Base-by-base conservation (phyloP, 1,140 invertebrate species). In the Pissodes strobi region DNA sequence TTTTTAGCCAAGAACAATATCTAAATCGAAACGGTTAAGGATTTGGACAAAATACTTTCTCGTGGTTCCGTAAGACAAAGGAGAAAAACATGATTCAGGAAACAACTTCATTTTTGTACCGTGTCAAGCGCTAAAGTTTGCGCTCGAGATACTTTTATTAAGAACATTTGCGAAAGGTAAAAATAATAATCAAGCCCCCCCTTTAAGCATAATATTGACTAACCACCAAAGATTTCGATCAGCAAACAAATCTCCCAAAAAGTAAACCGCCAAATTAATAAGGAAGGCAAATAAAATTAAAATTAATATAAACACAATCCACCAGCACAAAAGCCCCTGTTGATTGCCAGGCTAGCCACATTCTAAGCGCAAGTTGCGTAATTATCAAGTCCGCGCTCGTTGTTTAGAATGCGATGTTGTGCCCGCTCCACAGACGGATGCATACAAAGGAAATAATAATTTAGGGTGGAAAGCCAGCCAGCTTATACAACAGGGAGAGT, bases 201-300 rank as follows among this genome's bases (percentile, higher is more conserved):
- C n/a, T n/a, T n/a, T n/a, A n/a, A n/a, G n/a, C n/a, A n/a, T n/a
- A 43, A 43, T 43, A 43, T 43, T 43, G 39, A 43, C 39, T 8
- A 37, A 39, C 27, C 22, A 53, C 51, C 27, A 19, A 38, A 37
- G 17, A 38, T 39, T 39, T 13, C 15, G 15, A 19, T 38, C 51
- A 53, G 17, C 34, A 53, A 53, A 37, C 51, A 53, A 49, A 53
- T 9, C 8, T 13, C 10, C 15, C 23, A 38, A 51, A 34, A 55
- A 58, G n/a, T n/a, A n/a, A n/a, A 55, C 39, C 30, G 23, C 45
- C 4, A 51, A 18, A 61, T 61, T 61, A 61, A 61, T 45, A 51
- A 51, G 8, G 17, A 61, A 43, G 13, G 25, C 38, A 61, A 61
- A 61, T 30, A 61, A 15, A 51, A 61, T 61, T 61, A 61, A 49